Conservation (phyloP, 2,113 vertebrate genomes). For the Etia nguti region DNA sequence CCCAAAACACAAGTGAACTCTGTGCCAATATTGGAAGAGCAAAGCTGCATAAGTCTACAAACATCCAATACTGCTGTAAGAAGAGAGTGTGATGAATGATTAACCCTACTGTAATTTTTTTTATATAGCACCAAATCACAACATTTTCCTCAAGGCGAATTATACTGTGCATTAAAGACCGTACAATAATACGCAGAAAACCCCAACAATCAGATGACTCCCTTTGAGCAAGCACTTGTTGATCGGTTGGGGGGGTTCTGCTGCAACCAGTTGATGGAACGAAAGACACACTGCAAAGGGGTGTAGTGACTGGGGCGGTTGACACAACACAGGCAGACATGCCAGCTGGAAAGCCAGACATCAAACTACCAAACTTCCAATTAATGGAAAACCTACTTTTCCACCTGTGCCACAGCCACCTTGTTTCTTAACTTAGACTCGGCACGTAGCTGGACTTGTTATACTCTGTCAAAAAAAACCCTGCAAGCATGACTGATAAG, state of each 20-base stretch:
- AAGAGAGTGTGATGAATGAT: background rate
- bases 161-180: background rate
- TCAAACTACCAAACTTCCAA: background rate
- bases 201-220: background rate
- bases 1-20: background rate
- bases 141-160: background rate
- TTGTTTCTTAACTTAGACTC: background rate
- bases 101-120: background rate
- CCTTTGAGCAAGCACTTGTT: background rate
- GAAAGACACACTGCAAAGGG: background rate
- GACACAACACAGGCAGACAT: background rate
- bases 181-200: background rate
- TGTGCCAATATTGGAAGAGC: background rate
- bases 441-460: background rate
- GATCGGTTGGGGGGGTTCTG: background rate
- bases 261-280: background rate
- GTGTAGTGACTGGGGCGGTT: background rate
- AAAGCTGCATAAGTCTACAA: background rate
- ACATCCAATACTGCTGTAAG: background rate
- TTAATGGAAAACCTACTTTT: background rate
- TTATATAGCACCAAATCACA: background rate
- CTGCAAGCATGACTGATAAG: background rate
- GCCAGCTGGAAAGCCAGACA: background rate
- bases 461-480: background rate
- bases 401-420: too few relatives aligned